phyloP scores from a whole-genome alignment of 1,140 invertebrate species.

The Venustaconcha ellipsiformis region DNA sequence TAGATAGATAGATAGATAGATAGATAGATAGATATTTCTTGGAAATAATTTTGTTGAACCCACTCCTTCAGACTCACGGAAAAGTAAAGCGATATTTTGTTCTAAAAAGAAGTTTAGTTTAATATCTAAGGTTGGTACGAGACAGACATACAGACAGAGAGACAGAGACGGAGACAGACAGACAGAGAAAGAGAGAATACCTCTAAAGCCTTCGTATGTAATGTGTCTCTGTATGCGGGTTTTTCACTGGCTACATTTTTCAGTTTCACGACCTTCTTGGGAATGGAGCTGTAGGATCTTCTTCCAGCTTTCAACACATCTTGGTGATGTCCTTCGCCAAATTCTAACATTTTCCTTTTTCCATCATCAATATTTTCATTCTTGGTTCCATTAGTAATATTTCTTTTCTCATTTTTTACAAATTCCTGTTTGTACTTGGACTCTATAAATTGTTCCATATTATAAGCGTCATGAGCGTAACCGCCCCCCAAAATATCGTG shows the following conservation, averaged over 20 bases:
- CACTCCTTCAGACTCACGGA: too few species aligned
- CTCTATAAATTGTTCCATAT: background rate
- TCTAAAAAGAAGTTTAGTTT: too few species aligned
- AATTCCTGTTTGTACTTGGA: background rate
- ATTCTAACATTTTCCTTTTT: constrained; percentile 19
- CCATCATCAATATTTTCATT: constrained; percentile 8
- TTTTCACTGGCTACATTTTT: constrained; percentile 50
- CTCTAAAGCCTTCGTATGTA: constrained; percentile 54
- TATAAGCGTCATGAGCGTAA: constrained; percentile 12
- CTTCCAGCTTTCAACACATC: constrained; percentile 28
- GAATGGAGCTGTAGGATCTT: constrained; percentile 7
- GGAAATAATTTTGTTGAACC: too few species aligned
- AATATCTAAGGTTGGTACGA: background rate
- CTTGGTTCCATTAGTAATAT: background rate
- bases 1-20: too few species aligned
- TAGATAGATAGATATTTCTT: too few species aligned
- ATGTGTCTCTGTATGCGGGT: constrained; percentile 46
- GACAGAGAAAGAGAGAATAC: constrained; percentile 34
- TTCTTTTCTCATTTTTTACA: background rate
- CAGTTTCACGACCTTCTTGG: constrained; percentile 56
- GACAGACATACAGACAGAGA: background rate
- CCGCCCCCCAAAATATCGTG: constrained; percentile 19
- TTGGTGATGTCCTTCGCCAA: constrained; percentile 13
- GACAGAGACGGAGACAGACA: background rate
- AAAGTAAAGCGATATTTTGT: too few species aligned